Conservation (phyloP, 1,140 invertebrate species). For the Lepidurus arcticus region DNA sequence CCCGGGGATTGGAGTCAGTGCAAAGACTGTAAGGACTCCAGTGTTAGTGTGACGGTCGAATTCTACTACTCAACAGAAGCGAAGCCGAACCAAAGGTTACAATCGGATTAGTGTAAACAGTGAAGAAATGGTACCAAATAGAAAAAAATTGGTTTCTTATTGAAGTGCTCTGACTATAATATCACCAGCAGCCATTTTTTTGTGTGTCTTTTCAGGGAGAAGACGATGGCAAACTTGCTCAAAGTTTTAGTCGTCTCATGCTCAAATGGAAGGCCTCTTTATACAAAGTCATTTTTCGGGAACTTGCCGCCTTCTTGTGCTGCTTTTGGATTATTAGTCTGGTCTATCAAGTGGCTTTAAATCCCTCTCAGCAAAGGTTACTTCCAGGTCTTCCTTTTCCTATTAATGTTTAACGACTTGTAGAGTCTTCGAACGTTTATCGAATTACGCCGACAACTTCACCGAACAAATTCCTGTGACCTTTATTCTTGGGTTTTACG, state of each 20-base stretch:
- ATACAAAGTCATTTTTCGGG: constrained; percentile 68
- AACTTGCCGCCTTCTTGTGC: constrained; percentile 58
- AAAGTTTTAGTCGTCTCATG: constrained; percentile 46
- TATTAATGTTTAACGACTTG: constrained; percentile 27
- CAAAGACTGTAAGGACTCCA: not conserved
- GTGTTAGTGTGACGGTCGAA: not conserved
- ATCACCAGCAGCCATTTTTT: no score
- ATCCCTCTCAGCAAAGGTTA: constrained; percentile 53
- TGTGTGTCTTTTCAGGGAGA: not conserved
- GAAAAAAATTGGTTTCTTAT: no score
- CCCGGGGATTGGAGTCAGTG: not conserved
- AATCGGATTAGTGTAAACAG: no score
- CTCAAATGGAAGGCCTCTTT: constrained; percentile 69
- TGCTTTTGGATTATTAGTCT: constrained; percentile 56
- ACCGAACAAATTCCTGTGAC: constrained; percentile 73
- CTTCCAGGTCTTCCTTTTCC: not conserved
- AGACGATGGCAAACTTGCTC: not conserved
- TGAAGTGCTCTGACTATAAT: no score
- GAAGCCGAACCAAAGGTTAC: not conserved
- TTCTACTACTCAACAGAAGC: not conserved
- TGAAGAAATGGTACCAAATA: no score
- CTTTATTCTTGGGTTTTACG: constrained; percentile 86
- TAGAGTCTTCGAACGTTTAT: constrained; percentile 67
- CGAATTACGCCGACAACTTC: constrained; percentile 69
- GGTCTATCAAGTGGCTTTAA: constrained; percentile 58